Conservation (phyloP, 2,113 vertebrate species). For the Atractosteus spatula region DNA sequence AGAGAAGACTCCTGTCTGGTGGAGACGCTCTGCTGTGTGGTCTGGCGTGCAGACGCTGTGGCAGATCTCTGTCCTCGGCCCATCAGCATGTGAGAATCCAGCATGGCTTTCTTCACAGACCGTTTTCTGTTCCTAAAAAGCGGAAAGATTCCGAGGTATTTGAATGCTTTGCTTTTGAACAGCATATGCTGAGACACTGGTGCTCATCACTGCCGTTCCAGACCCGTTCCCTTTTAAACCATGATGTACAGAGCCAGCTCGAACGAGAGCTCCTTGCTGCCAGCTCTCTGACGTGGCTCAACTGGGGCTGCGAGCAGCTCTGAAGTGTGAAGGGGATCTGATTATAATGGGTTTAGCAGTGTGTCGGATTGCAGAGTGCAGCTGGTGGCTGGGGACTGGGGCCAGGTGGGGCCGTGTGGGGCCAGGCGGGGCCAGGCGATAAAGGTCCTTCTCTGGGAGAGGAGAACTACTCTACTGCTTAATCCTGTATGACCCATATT, state of each 20-base stretch:
- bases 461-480: slow-evolving; percentile 3
- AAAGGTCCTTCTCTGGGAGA: background rate
- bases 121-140: too few relatives aligned
- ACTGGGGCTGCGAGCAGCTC: background rate
- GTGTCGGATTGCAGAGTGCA: slow-evolving; percentile 21
- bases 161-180: background rate
- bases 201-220: background rate
- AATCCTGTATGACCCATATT: too few relatives aligned
- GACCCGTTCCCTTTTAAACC: background rate
- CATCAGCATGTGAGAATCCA: too few relatives aligned
- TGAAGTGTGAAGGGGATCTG: background rate
- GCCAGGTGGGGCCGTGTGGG: slow-evolving; percentile 29
- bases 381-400: slow-evolving; percentile 25
- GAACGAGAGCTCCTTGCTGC: background rate
- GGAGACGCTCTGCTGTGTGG: too few relatives aligned
- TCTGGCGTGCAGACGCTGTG: too few relatives aligned
- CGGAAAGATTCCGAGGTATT: too few relatives aligned
- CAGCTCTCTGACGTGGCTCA: background rate
- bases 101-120: too few relatives aligned
- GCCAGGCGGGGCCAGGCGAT: slow-evolving; percentile 20
- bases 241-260: background rate
- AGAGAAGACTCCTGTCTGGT: too few relatives aligned
- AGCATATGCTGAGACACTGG: background rate
- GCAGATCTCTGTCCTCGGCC: too few relatives aligned
- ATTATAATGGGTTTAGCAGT: slow-evolving; percentile 25